phyloP scores from a whole-genome alignment of 2,888 invertebrate species.

The Mythimna ferrago region DNA sequence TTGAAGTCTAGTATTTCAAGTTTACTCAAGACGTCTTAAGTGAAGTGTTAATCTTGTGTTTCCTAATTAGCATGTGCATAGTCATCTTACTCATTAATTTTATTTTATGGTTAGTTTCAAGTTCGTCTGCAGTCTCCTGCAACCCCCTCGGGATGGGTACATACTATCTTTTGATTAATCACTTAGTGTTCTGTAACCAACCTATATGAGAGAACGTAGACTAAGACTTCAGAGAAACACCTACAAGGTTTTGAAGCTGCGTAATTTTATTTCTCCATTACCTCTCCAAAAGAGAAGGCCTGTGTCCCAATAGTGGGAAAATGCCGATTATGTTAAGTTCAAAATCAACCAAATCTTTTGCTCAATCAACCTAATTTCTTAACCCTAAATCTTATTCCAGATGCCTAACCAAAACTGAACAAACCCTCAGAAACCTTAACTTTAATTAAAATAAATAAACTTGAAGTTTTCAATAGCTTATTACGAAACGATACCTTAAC shows the following conservation, averaged over 20 bases:
- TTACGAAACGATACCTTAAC: conserved; percentile 45
- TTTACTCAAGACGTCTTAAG: conserved; percentile 1
- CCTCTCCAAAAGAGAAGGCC: no score
- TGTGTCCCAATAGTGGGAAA: no score
- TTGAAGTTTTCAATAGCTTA: conserved; percentile 44
- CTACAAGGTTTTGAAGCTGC: no score
- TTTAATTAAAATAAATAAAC: conserved; percentile 47
- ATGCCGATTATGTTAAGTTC: no score
- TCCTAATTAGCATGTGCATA: conserved; percentile 40
- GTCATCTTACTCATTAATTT: conserved; percentile 40
- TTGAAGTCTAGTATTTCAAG: background rate
- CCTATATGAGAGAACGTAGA: background rate
- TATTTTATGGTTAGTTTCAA: conserved; percentile 36
- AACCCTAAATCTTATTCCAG: conserved; percentile 5
- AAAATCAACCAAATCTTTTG: background rate
- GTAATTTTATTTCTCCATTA: no score
- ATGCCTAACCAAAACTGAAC: conserved; percentile 8
- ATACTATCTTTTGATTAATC: conserved; percentile 1
- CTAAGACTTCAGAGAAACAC: background rate
- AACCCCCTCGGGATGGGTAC: background rate
- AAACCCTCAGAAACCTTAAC: conserved; percentile 15
- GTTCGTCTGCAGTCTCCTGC: conserved; percentile 24
- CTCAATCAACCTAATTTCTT: background rate
- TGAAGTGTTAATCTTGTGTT: conserved; percentile 11
- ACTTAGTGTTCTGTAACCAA: background rate